A percentile compares a stretch with the other conserved stretches of the same genome.
These are phyloP conservation scores for Liodrosophila aerea DNA, from an alignment of 2,888 invertebrate species.

Conservation along the genomic window DNA sequence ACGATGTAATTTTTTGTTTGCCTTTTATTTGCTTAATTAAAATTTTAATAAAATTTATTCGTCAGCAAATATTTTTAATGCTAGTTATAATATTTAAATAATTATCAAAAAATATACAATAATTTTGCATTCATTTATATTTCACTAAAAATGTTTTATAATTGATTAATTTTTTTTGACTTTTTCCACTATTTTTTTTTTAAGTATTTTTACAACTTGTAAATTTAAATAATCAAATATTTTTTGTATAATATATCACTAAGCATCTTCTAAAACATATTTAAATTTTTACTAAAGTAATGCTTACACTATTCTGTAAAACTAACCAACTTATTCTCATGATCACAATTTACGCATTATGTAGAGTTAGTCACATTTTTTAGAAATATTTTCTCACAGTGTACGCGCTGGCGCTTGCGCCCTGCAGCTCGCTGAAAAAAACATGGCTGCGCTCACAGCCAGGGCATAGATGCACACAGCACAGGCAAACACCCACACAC, in stretches of 20 bases:
- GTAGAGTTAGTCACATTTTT: background rate
- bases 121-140: background rate
- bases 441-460: slow-evolving; percentile 72
- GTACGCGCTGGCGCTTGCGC: slow-evolving; percentile 63
- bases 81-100: no score
- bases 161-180: background rate
- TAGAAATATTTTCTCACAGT: slow-evolving; percentile 40
- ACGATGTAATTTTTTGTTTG: background rate
- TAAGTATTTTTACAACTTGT: no score
- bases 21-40: background rate
- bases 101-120: no score
- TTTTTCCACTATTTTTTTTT: no score
- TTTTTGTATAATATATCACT: background rate
- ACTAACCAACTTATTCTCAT: no score
- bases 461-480: slow-evolving; percentile 26
- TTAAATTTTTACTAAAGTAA: background rate
- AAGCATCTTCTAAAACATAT: background rate
- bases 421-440: slow-evolving; percentile 50
- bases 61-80: no score
- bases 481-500: slow-evolving; percentile 19
- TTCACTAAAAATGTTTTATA: background rate
- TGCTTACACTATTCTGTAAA: background rate
- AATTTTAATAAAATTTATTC: background rate
- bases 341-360: no score
- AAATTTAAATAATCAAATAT: background rate